These are phyloP conservation scores for Zaprionus nigranus DNA, from an alignment of 1,140 invertebrate species.

Conservation along the genomic window DNA sequence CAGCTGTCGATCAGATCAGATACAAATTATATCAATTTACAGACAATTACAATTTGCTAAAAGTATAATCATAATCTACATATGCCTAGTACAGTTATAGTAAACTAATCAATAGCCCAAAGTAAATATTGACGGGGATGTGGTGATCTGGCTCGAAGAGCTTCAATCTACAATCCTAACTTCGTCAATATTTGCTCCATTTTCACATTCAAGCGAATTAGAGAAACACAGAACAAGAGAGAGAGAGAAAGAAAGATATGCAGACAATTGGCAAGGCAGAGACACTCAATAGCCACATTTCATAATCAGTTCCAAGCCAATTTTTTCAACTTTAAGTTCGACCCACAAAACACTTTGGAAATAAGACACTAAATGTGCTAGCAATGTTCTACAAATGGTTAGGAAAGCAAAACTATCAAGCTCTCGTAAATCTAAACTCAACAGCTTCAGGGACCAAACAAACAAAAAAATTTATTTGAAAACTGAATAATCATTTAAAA, in stretches of 20 bases:
- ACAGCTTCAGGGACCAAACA: constrained; percentile 80
- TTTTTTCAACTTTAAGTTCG: constrained; percentile 21
- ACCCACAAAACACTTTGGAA: constrained; percentile 51
- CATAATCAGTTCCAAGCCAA: constrained; percentile 1
- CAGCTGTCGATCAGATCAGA: constrained; percentile 18
- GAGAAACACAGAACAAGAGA: neutral
- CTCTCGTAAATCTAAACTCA: constrained; percentile 76
- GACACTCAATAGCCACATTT: constrained; percentile 10
- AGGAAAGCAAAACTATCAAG: constrained; percentile 61
- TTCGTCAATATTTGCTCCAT: constrained; percentile 80
- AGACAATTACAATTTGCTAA: constrained; percentile 66
- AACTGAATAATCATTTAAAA: constrained; percentile 49
- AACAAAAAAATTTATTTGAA: constrained; percentile 59
- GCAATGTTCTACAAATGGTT: constrained; percentile 47
- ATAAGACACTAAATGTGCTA: constrained; percentile 25
- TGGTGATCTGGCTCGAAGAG: constrained; percentile 5
- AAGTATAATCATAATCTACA: constrained; percentile 65
- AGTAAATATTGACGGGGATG: constrained; percentile 76
- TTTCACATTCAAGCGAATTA: constrained; percentile 70
- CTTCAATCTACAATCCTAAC: constrained; percentile 41
- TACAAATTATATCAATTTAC: constrained; percentile 61
- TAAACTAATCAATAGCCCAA: constrained; percentile 79
- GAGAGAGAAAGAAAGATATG: constrained; percentile 7
- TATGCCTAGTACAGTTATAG: constrained; percentile 51
- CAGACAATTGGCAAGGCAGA: constrained; percentile 53